Evolutionary conservation across 2,888 invertebrate genomes (phyloP), one percentile per base, ranked within the genome.

Genomic region (Caenorhabditis wallacei): DNA sequence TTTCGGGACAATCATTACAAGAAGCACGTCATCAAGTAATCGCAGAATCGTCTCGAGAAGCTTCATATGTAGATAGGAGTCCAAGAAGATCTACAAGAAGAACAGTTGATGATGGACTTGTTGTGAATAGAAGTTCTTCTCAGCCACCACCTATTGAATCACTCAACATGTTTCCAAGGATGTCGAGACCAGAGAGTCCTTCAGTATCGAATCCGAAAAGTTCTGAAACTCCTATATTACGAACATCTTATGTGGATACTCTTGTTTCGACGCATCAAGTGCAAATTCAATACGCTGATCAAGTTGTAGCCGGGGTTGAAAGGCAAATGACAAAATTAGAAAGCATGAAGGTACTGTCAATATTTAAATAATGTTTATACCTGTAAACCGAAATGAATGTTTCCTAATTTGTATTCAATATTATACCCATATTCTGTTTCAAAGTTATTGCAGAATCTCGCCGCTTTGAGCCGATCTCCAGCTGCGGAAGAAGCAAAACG

Each of bases 401-500:
- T 30, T 30, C n/a, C n/a, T n/a, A n/a, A n/a, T n/a, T n/a, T n/a
- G n/a, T n/a, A n/a, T n/a, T n/a, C n/a, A n/a, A n/a, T n/a, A n/a
- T n/a, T n/a, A n/a, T n/a, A n/a, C n/a, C n/a, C n/a, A n/a, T n/a
- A n/a, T 43, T 40, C 40, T 20, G 69, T 61, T 63, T 61, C 51
- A 11, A 74, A 74, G 74, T 74, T 74, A 5, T 74, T 74, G 22
- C 74, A 74, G 74, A 64, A 64, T 18, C 35, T 74, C 10, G 74
- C 74, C 8, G 56, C 53, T 22, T 11, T 61, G 61, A 72, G 53
- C 8, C n/a, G 22, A 20, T n/a, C 66, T 24, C 22, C 30, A 37
- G 22, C 16, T 8, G 48, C 22, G 0, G 22, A 51, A 20, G 54
- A 40, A n/a, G 26, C 24, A 16, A 63, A 53, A 13, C 46, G 30